phyloP scores from a whole-genome alignment of 2,888 invertebrate species.

The Ophion obscuratus region DNA sequence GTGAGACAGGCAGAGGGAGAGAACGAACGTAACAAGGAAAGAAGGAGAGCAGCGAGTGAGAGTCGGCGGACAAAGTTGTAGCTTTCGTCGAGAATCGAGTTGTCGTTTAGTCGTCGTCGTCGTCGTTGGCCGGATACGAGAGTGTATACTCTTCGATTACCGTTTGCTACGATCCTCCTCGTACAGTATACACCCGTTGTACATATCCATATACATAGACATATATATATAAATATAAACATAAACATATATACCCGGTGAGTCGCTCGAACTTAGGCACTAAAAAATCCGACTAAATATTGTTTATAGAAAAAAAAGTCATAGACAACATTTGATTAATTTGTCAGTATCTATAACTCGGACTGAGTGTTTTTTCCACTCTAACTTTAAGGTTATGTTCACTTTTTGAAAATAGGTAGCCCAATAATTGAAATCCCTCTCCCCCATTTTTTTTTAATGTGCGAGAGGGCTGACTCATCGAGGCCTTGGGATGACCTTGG shows the following conservation, averaged over 20 bases:
- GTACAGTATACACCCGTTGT: not conserved
- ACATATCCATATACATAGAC: constrained; percentile 10
- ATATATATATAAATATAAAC: not conserved
- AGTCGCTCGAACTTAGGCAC: not conserved
- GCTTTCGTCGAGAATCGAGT: constrained; percentile 62
- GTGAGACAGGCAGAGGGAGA: not conserved
- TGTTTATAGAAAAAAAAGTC: not conserved
- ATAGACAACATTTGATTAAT: not conserved
- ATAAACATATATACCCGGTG: not conserved
- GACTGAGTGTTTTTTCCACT: too few relatives aligned
- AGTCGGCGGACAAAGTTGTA: constrained; percentile 51
- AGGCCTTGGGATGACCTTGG: not conserved
- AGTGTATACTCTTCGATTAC: constrained; percentile 58
- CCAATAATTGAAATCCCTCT: too few relatives aligned
- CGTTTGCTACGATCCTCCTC: constrained; percentile 46
- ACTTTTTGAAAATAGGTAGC: too few relatives aligned
- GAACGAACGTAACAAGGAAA: not conserved
- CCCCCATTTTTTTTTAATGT: too few relatives aligned
- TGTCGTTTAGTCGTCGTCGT: constrained; percentile 59
- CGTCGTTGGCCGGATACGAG: constrained; percentile 57
- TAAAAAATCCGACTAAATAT: not conserved
- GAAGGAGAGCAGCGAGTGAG: not conserved
- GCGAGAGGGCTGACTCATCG: not conserved
- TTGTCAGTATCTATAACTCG: too few relatives aligned
- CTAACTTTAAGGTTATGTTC: too few relatives aligned